These are phyloP conservation scores for Petrocephalus schoutedeni DNA, from an alignment of 2,797 vertebrate genomes.

Conservation along the genomic window DNA sequence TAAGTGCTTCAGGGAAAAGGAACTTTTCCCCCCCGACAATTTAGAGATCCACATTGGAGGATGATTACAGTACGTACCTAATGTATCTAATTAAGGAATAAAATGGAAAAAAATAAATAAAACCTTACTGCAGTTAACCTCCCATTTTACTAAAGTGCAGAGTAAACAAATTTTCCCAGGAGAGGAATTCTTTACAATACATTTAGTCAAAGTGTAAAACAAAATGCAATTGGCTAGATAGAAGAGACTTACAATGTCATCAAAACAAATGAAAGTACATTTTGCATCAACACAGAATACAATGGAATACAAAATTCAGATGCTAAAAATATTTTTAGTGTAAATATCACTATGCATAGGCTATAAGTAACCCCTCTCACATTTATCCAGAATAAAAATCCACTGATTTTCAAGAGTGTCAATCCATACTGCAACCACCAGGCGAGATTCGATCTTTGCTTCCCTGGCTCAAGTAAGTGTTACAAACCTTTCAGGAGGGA, in stretches of 20 bases:
- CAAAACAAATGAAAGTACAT: not conserved
- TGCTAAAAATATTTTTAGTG: conserved; percentile 14
- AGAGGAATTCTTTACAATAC: conserved; percentile 25
- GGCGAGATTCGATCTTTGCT: not conserved
- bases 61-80: not conserved
- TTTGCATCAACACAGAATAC: conserved; percentile 28
- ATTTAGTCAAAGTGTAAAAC: conserved; percentile 13
- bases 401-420: conserved; percentile 4
- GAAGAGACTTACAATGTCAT: conserved; percentile 5
- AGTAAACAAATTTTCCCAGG: not conserved
- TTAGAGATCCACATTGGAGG: not conserved
- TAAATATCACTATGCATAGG: conserved; percentile 9
- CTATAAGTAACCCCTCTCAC: not conserved
- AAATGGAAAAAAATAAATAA: not conserved
- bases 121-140: conserved; percentile 11
- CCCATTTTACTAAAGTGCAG: not conserved
- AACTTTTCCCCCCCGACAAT: not conserved
- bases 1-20: not conserved
- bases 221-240: not conserved
- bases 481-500: not conserved
- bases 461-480: not conserved
- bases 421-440: conserved; percentile 24
- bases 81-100: not conserved
- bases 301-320: conserved; percentile 23
- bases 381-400: not conserved